Base-by-base conservation (phyloP, 53 echinoderm and acorn worm species). In the Arbacia lixula region DNA sequence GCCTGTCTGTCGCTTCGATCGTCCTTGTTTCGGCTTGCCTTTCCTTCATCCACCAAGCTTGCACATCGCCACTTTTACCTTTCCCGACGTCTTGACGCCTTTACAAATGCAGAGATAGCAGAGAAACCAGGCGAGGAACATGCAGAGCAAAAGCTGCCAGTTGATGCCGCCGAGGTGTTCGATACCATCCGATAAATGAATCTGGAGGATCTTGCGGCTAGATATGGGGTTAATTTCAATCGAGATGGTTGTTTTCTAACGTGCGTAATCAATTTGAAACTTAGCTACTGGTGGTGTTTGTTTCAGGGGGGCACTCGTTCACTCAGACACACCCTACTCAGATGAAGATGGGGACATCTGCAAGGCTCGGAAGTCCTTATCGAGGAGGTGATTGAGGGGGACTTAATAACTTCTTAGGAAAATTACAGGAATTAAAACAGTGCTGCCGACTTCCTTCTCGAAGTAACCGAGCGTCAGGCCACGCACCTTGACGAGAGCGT, bases 21-120 rank as follows among this genome's bases (percentile, higher is more conserved):
- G 74, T 74, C 74, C 74, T 50, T 74, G 74, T 52, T 74, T 74
- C 74, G 74, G 74, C 74, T 74, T 74, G 74, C 74, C 50, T 74
- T 74, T 74, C 49, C 53, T 46, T 74, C 74, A 74, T 74, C 74
- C 74, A 74, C 53, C 31, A 74, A 74, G 74, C 74, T 74, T 57
- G 74, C 74, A 74, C 74, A 74, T 33, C 74, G 74, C 32, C 52
- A 51, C 53, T 74, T 51, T 81, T 86, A 96, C 97, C 92, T 93
- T 96, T 74, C 97, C 97, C n/a, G 93, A 87, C 53, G 82, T 79
- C 67, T 92, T 93, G 65, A 96, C 91, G 34, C 97, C 97, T 79
- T 96, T 96, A 67, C 71, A 87, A 12, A 96, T 89, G 74, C 97
- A 96, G 55, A 96, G 73, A 66, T 87, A 92, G 40, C 93, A 91